Evolutionary conservation across 2,888 invertebrate genomes (phyloP), one percentile per base, ranked within the genome.

Genomic region (Hypena proboscidalis): DNA sequence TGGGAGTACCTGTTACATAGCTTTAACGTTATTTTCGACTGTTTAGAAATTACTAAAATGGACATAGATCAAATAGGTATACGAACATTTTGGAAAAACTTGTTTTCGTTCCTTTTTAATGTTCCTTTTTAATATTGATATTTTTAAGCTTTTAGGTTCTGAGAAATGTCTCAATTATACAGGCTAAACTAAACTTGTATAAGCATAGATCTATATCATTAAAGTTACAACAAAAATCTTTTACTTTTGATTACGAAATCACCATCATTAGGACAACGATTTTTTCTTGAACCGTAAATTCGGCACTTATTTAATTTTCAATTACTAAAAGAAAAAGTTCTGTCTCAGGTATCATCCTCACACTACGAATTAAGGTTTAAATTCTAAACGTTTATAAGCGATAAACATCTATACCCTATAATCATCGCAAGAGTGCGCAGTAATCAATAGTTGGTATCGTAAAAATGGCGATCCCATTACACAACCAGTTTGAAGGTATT

Each of bases 401-500:
- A 23, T 36, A 47, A 55, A 50, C 22, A 3, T 32, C 9, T 13
- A 29, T 31, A 57, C 32, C 51, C 41, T 54, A 51, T 64, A 65
- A 65, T 65, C 52, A 64, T 50, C 21, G 37, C 45, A 57, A 57
- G 49, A 57, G 57, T 47, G 49, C 35, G 29, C 14, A 27, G 15
- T 65, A 64, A 64, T 64, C 64, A 72, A 65, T 65, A 64, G 56
- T 72, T 74, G 64, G 67, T 69, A 60, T 66, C 70, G 66, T 69
- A 73, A 77, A 76, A 77, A 76, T 77, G 73, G 77, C 75, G 58
- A 68, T 67, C 65, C 74, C 72, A 76, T 70, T 64, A 65, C 53
- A 50, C 53, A 82, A 87, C 88, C 82, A 74, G 88, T 87, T 82
- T 55, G 70, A 70, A 77, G 77, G 72, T 78, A 85, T 84, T 82